A percentile compares a stretch with the other conserved stretches of the same genome.
Conservation (phyloP, 2,797 vertebrate species). For the Acanthurus lineatus region DNA sequence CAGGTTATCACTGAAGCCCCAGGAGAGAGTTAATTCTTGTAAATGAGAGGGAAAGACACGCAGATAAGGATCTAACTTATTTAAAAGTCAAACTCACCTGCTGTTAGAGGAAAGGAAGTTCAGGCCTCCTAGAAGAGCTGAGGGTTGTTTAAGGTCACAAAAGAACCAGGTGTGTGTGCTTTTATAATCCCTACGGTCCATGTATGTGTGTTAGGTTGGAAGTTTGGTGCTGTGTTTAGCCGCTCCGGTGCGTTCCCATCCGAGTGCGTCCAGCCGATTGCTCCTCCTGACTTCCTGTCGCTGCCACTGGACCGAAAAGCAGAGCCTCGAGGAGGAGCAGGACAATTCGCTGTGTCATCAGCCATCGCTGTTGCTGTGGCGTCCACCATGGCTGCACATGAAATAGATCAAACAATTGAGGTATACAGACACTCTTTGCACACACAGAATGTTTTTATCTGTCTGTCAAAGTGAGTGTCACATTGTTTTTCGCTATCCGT, state of each 20-base stretch:
- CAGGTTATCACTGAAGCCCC: constrained; percentile 31
- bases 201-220: constrained; percentile 89
- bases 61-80: constrained; percentile 41
- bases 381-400: constrained; percentile 89
- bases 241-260: constrained; percentile 89
- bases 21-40: constrained; percentile 6
- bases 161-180: neutral
- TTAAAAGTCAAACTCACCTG: constrained; percentile 34
- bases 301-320: constrained; percentile 87
- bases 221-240: constrained; percentile 93
- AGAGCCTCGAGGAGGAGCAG: constrained; percentile 86
- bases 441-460: neutral
- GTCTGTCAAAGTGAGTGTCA: constrained; percentile 7
- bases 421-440: constrained; percentile 70
- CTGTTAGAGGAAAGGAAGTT: constrained; percentile 31
- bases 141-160: constrained; percentile 7
- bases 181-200: constrained; percentile 8
- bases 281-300: constrained; percentile 92
- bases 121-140: neutral
- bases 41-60: constrained; percentile 32
- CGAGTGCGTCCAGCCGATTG: constrained; percentile 89
- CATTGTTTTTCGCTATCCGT: constrained; percentile 31
- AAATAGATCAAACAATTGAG: constrained; percentile 91
- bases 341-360: constrained; percentile 86
- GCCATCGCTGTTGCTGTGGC: constrained; percentile 91